Base-by-base conservation (phyloP, 2,888 invertebrate genomes). In the Philaethria dido region DNA sequence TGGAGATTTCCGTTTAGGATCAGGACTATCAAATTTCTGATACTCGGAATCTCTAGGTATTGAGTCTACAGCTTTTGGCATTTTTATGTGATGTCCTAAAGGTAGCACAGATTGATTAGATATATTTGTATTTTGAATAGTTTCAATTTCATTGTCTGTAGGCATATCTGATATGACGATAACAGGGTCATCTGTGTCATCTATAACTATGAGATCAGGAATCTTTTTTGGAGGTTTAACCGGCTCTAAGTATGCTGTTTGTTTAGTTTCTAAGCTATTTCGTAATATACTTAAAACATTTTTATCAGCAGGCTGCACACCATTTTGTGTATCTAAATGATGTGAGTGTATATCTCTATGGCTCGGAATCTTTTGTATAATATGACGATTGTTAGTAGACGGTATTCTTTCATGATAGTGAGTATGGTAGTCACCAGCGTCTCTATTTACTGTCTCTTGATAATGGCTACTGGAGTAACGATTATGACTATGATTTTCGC, bases 51-150 rank as follows among this genome's bases (percentile, higher is more conserved):
- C 94, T 70, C 89, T 88, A 73, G 93, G 91, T 72, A 95, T 92
- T 4, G 95, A 95, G 82, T 95, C 95, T 18, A 95, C 92, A 13
- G 95, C 95, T 85, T 94, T 94, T 22, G 95, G 95, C 83, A 95
- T 92, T 82, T 95, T 94, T 72, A 95, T 94, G 79, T 95, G 95
- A 79, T 84, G 84, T 33, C 77, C 80, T 70, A 85, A 73, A 60
- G 73, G 77, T 16, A 84, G 74, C 68, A 73, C 75, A 29, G 72
- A 76, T 70, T 84, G 79, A 68, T 71, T 82, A 50, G 74, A 72
- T 62, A 68, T 67, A 57, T 74, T 73, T 74, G 80, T 81, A 4
- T 75, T 63, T 63, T 76, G 73, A 70, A 71, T 70, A 25, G 71
- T 18, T 45, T 86, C 86, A 59, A 74, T 65, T 48, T 89, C 88